A percentile compares a stretch with the other conserved stretches of the same genome.
These are phyloP conservation scores for Malachius bipustulatus DNA, from an alignment of 2,888 invertebrate genomes.

Conservation along the genomic window DNA sequence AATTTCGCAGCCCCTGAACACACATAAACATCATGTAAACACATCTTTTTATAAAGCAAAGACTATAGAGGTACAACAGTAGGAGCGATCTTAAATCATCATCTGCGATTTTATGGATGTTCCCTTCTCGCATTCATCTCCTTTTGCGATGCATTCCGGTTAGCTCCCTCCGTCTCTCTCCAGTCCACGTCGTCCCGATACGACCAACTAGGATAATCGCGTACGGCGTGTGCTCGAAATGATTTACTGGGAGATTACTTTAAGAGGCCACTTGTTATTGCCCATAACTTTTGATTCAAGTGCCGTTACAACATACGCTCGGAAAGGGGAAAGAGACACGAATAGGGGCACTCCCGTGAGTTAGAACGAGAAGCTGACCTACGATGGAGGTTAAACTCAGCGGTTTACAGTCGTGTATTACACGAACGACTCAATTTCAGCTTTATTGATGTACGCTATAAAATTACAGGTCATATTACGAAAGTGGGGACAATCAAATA, in stretches of 20 bases:
- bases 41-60: too few relatives aligned
- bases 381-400: conserved; percentile 11
- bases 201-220: conserved; percentile 28
- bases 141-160: conserved; percentile 25
- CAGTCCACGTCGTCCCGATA: background rate
- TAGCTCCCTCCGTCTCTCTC: conserved; percentile 8
- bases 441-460: conserved; percentile 15
- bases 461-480: background rate
- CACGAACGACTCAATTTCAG: conserved; percentile 25
- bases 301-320: conserved; percentile 29
- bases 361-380: conserved; percentile 2
- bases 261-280: conserved; percentile 40
- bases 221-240: conserved; percentile 33
- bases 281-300: conserved; percentile 39
- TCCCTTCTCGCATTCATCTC: conserved; percentile 31
- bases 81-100: conserved; percentile 37
- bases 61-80: conserved; percentile 35
- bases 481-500: background rate
- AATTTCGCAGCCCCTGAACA: too few relatives aligned
- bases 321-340: conserved; percentile 18
- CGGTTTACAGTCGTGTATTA: conserved; percentile 14
- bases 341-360: conserved; percentile 8
- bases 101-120: conserved; percentile 38
- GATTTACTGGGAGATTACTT: conserved; percentile 39
- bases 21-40: conserved; percentile 33